Percentiles rank a stretch among this genome's conserved stretches.
phyloP scores from a whole-genome alignment of 2,113 vertebrate genomes.

The Mesoclemmys tuberculata region DNA sequence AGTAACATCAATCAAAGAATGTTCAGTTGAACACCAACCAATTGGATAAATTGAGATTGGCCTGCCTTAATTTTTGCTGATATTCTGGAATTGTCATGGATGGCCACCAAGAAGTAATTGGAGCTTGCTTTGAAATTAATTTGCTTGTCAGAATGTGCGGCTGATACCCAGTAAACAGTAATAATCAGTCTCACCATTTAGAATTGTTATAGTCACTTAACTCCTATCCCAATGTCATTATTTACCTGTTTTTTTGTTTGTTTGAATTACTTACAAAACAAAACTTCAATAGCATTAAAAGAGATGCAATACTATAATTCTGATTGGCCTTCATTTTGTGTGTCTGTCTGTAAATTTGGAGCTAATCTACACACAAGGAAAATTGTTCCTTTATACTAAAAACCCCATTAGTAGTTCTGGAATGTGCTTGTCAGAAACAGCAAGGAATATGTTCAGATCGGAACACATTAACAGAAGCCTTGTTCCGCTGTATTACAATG shows the following conservation, averaged over 20 bases:
- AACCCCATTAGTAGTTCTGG: neutral
- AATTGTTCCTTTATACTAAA: neutral
- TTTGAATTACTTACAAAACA: neutral
- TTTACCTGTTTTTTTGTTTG: slow-evolving; percentile 6
- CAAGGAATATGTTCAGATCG: neutral
- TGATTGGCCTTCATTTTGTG: neutral
- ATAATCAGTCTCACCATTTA: neutral
- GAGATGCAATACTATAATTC: neutral
- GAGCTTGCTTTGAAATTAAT: neutral
- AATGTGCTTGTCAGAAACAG: neutral
- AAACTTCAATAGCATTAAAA: neutral
- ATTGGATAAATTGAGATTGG: neutral
- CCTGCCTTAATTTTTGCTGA: neutral
- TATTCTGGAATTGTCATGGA: neutral
- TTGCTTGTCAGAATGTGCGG: neutral
- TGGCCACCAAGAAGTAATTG: neutral
- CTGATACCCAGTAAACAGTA: slow-evolving; percentile 10
- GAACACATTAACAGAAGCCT: neutral
- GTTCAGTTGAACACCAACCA: neutral
- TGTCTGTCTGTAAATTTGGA: neutral
- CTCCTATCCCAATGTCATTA: neutral
- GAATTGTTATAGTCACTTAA: neutral
- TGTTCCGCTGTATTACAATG: neutral
- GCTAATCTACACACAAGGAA: neutral
- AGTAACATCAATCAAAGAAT: neutral